Percentiles rank a stretch among this genome's conserved stretches.
These are phyloP conservation scores for Saccopteryx leptura DNA, from an alignment of 2,113 vertebrate genomes.

Conservation along the genomic window DNA sequence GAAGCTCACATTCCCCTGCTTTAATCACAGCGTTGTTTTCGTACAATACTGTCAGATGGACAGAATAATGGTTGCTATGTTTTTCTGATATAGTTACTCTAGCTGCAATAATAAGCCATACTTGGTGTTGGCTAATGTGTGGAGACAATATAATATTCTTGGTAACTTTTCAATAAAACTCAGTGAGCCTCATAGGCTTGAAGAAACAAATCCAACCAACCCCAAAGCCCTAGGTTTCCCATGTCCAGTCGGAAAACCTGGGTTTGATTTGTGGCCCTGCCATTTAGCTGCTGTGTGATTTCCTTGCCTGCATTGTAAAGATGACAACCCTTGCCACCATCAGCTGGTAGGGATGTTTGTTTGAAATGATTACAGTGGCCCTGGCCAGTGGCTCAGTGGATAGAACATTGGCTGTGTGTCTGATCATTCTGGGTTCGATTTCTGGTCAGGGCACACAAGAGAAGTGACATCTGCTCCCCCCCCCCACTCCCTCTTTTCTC, in stretches of 20 bases:
- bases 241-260: neutral
- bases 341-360: neutral
- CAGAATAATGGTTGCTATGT: neutral
- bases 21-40: neutral
- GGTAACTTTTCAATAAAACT: slow-evolving; percentile 67
- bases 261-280: neutral
- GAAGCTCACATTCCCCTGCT: neutral
- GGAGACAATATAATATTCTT: neutral
- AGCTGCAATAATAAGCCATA: neutral
- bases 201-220: neutral
- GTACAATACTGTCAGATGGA: neutral
- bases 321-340: neutral
- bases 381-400: too few relatives aligned
- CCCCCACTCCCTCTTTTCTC: too few relatives aligned
- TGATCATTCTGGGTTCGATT: too few relatives aligned
- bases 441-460: too few relatives aligned
- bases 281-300: neutral
- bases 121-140: neutral
- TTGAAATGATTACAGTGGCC: too few relatives aligned
- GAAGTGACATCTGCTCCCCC: too few relatives aligned
- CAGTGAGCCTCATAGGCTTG: neutral
- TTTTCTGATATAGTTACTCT: neutral
- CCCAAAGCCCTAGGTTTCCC: neutral
- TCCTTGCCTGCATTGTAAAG: neutral
- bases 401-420: too few relatives aligned